Conservation (phyloP, 1,140 invertebrate genomes). For the Diprion similis region DNA sequence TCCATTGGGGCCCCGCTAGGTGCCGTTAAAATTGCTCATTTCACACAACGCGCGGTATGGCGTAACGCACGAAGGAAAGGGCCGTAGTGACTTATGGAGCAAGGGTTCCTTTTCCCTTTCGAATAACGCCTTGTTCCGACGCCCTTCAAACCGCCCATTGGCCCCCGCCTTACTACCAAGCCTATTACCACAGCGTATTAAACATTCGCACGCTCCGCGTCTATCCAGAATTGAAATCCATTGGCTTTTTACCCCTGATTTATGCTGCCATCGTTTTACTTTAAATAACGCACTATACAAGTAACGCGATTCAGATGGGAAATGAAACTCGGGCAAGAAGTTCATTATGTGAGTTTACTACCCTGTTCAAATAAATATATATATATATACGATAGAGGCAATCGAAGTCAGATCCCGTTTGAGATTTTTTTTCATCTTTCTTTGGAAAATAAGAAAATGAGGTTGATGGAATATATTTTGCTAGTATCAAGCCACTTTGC, state of each 20-base stretch:
- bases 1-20: background rate
- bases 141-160: background rate
- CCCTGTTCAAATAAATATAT: background rate
- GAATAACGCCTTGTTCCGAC: background rate
- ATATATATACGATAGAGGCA: too few relatives aligned
- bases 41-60: background rate
- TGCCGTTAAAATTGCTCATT: background rate
- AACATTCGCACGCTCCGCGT: constrained; percentile 5
- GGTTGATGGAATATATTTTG: too few relatives aligned
- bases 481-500: too few relatives aligned
- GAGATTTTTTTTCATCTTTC: too few relatives aligned
- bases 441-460: too few relatives aligned
- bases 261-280: background rate
- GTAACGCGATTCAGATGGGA: background rate
- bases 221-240: constrained; percentile 3
- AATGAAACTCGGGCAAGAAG: background rate
- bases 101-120: background rate
- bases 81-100: background rate
- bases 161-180: background rate
- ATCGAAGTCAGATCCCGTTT: too few relatives aligned
- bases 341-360: background rate
- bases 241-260: constrained; percentile 2
- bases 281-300: background rate
- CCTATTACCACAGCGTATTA: background rate
- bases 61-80: background rate